Evolutionary conservation across 2,797 vertebrate genomes (phyloP).

Genomic region (Alosa sapidissima): DNA sequence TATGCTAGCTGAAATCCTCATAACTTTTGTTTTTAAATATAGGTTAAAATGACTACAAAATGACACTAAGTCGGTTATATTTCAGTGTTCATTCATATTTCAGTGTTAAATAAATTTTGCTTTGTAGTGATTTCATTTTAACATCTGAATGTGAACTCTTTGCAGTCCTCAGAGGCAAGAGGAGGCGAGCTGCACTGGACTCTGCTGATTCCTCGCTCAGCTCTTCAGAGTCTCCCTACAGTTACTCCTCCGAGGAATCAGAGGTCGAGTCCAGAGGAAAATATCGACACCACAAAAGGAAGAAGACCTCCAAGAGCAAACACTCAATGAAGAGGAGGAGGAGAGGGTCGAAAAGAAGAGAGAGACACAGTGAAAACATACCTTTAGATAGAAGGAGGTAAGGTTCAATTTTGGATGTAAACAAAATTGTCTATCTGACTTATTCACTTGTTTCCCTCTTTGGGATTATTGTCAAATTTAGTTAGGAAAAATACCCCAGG

Average conservation of each 20-base stretch:
- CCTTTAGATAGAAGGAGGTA: constrained; percentile 72
- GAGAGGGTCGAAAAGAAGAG: constrained; percentile 71
- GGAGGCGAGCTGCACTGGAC: constrained; percentile 76
- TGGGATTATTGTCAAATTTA: neutral
- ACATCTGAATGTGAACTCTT: constrained; percentile 53
- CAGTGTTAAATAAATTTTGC: neutral
- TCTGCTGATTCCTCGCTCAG: constrained; percentile 79
- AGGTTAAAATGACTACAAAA: too few species aligned
- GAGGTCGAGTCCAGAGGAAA: constrained; percentile 80
- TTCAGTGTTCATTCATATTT: too few species aligned
- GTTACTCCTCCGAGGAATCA: constrained; percentile 74
- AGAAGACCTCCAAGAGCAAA: constrained; percentile 78
- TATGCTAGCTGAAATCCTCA: too few species aligned
- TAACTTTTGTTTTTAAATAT: neutral
- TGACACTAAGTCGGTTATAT: too few species aligned
- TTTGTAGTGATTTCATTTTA: constrained; percentile 41
- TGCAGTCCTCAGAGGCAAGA: constrained; percentile 83
- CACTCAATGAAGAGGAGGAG: constrained; percentile 75
- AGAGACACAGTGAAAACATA: constrained; percentile 61
- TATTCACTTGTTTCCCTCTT: neutral
- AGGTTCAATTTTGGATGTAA: constrained; percentile 21
- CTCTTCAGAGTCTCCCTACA: constrained; percentile 74
- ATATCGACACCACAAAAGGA: constrained; percentile 69
- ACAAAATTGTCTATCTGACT: neutral
- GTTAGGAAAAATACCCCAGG: neutral